Evolutionary conservation across 2,797 vertebrate species (phyloP).

Genomic region (Peromyscus eremicus): DNA sequence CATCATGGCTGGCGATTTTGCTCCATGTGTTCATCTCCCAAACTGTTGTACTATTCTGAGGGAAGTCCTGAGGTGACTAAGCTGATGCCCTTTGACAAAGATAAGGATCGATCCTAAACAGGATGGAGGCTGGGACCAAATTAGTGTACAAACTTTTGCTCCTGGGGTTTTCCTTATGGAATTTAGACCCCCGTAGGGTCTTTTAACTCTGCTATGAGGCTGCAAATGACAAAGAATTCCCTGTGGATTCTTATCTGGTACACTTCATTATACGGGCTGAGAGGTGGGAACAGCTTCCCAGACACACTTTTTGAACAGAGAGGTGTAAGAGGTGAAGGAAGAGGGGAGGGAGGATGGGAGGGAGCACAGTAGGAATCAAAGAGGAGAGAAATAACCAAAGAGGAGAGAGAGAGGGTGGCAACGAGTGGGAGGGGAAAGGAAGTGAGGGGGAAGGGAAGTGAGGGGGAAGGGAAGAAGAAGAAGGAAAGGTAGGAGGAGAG

Average conservation of each 20-base stretch:
- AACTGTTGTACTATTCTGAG: background rate
- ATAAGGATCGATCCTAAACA: background rate
- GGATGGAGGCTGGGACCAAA: background rate
- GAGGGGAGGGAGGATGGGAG: background rate
- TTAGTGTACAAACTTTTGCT: background rate
- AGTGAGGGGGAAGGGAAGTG: background rate
- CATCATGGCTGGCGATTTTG: background rate
- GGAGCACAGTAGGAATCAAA: background rate
- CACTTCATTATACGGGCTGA: background rate
- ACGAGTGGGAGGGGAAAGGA: background rate
- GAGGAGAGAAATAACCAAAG: background rate
- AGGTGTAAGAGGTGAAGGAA: background rate
- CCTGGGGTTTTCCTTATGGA: background rate
- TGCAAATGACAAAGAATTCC: background rate
- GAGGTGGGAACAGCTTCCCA: background rate
- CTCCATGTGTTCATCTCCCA: background rate
- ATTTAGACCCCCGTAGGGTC: background rate
- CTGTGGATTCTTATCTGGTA: background rate
- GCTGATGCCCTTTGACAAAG: background rate
- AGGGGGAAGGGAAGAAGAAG: background rate
- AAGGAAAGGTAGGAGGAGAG: background rate
- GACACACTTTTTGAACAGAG: background rate
- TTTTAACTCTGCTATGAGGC: background rate
- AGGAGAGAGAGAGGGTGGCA: background rate
- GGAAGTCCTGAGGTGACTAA: background rate